Base-by-base conservation (phyloP, 37 sponge, comb jelly and placozoan species). In the Spongia lamella region DNA sequence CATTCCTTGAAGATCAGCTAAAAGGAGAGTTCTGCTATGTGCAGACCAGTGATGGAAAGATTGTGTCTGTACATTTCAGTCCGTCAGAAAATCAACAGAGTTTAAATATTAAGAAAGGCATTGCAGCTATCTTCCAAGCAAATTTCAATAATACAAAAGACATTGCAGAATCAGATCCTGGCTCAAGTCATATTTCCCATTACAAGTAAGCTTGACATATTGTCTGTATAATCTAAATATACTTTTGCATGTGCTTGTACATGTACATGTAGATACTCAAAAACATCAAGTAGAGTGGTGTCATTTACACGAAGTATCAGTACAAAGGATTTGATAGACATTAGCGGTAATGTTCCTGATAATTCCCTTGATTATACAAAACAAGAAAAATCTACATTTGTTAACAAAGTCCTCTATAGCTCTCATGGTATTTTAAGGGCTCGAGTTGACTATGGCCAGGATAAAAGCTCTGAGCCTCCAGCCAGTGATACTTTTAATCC, bases 81-180 rank as follows among this genome's bases (percentile, higher is more conserved):
- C 35, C 20, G 15, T 25, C 25, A 75, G 83, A 75, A 60, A 58
- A 25, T 38, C 25, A 16, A 7, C 52, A 65, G 30, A 68, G 50
- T 21, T 68, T 66, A n/a, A 83, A 83, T 61, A 73, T 83, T 61
- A 83, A 83, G 69, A 83, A 83, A 34, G 47, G 51, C 50, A 83
- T 83, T 39, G 76, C 66, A 21, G 63, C 75, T 66, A 76, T 76
- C 68, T 83, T 83, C 53, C 83, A 83, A 37, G 68, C 83, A 32
- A 83, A 83, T 38, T 75, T 83, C 36, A 63, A 66, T 21, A 54
- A 54, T 5, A 76, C 77, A 16, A 26, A 30, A 2, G 63, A 61
- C 47, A 34, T 63, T 21, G 77, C 33, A 26, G 77, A 76, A 53
- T 63, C 40, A 49, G 77, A 76, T 47, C 61, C 77, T 17, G 16